Percentiles rank a stretch among this genome's conserved stretches.
Evolutionary conservation across 1,140 invertebrate genomes (phyloP).

Genomic region (Cyrtorhinus lividipennis): DNA sequence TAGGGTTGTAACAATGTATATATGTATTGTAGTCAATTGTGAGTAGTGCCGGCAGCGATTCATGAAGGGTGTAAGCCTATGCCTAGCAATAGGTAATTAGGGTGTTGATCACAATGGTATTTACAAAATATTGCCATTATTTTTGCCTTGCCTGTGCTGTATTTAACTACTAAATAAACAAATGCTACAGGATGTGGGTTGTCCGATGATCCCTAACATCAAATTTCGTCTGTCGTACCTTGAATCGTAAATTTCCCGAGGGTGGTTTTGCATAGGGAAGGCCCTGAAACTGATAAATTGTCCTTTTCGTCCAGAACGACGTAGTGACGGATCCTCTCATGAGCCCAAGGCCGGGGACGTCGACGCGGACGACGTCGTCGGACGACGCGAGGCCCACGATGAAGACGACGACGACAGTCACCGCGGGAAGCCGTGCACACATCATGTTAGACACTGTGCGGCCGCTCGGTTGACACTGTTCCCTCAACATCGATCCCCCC

Average conservation of each 20-base stretch:
- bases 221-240: no score
- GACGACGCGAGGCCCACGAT: not conserved
- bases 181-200: no score
- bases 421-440: not conserved
- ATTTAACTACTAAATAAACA: no score
- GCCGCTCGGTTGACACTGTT: not conserved
- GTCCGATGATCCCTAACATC: no score
- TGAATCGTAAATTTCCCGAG: slow-evolving; percentile 29
- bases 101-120: no score
- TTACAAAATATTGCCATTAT: no score
- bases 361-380: not conserved
- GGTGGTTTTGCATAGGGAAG: slow-evolving; percentile 34
- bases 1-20: no score
- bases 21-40: no score
- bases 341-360: slow-evolving; percentile 10
- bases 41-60: no score
- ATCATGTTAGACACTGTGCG: not conserved
- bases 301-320: slow-evolving; percentile 20
- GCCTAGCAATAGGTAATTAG: no score
- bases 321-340: slow-evolving; percentile 16
- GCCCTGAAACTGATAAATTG: slow-evolving; percentile 29
- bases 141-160: no score
- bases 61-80: no score
- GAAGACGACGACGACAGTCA: not conserved
- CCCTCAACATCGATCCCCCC: not conserved